These are phyloP conservation scores for Mellivora capensis DNA, from an alignment of 2,113 vertebrate genomes.

Conservation along the genomic window DNA sequence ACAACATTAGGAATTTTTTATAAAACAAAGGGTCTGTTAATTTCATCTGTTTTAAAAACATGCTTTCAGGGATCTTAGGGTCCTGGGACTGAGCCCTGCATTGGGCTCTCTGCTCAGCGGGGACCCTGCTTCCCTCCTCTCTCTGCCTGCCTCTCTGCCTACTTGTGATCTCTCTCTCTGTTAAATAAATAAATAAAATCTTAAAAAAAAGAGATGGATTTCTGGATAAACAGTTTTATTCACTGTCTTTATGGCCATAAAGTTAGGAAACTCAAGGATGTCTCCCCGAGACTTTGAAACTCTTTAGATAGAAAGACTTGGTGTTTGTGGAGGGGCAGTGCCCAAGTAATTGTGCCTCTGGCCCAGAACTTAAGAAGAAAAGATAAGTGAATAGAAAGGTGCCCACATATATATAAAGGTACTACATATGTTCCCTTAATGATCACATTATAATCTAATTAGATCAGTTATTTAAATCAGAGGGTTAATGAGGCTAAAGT, in stretches of 20 bases:
- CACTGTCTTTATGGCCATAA: conserved; percentile 50
- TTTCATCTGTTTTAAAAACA: neutral
- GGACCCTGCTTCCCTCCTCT: too few relatives aligned
- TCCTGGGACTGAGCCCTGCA: too few relatives aligned
- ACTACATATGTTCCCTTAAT: neutral
- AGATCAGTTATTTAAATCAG: neutral
- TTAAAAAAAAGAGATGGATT: conserved; percentile 41
- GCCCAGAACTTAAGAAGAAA: neutral
- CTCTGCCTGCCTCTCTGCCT: too few relatives aligned
- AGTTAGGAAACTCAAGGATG: conserved; percentile 30
- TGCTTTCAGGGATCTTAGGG: neutral
- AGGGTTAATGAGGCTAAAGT: neutral
- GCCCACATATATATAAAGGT: neutral
- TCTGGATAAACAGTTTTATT: conserved; percentile 50
- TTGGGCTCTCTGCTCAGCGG: too few relatives aligned
- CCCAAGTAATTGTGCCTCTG: neutral
- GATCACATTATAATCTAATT: neutral
- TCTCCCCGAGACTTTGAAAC: neutral
- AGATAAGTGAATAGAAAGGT: neutral
- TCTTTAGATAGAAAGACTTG: neutral
- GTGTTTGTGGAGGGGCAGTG: neutral
- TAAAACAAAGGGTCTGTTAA: neutral
- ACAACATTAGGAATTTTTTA: neutral
- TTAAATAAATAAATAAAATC: too few relatives aligned
- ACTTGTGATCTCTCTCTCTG: too few relatives aligned